Base-by-base conservation (phyloP, 2,888 invertebrate species). In the Ophioninae sp. region DNA sequence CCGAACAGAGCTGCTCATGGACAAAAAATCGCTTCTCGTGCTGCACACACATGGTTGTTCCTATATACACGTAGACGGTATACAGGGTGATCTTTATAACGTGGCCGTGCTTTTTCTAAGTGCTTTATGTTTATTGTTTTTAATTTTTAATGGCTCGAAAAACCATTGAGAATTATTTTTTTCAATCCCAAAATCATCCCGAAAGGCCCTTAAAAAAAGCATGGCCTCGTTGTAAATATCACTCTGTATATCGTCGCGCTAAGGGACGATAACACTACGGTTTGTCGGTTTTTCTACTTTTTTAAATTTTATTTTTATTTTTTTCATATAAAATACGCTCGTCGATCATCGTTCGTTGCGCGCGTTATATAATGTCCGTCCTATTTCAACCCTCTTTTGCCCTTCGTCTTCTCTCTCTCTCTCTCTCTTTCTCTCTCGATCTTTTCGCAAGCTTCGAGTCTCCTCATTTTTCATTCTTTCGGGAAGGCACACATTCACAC, bases 341-440 rank as follows among this genome's bases (percentile, higher is more conserved):
- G 78, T 81, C 81, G 83, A 84, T 81, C 83, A 81, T 84, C 78
- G 71, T 72, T 73, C 81, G 81, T 81, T 78, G 74, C 69, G 58
- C 81, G 63, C 73, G 80, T 73, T 79, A 79, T 79, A 56, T 79
- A 79, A 76, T 79, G 81, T 81, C 81, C 68, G 63, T 9, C 61
- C 71, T 67, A 65, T 75, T 71, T 81, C 80, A 59, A 78, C 79
- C 37, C 73, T 56, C 68, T 56, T n/a, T 23, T 67, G 44, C 37
- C 44, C 56, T 58, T 41, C 44, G 76, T 72, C 41, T 76, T 71
- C 56, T 37, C 44, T 58, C 37, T 72, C 23, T 74, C 51, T 41
- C 20, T 76, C 58, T 65, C 67, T 59, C 69, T 73, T 59, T 20
- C 69, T 64, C 67, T 67, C 44, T 37, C 67, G 58, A 59, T 73